Evolutionary conservation across 2,888 invertebrate genomes (phyloP).

Genomic region (Cerastoderma edule): DNA sequence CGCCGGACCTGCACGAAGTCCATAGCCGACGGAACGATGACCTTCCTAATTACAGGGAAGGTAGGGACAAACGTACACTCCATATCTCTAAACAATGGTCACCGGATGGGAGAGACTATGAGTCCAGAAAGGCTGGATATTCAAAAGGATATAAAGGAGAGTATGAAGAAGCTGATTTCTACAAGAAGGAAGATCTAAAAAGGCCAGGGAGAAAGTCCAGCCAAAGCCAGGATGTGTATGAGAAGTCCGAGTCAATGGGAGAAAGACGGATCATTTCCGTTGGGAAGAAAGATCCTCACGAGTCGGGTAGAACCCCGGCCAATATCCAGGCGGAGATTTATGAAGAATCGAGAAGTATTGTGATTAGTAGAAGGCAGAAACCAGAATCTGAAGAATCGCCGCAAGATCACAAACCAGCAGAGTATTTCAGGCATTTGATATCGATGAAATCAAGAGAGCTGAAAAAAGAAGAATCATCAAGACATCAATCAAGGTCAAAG

Average conservation of each 20-base stretch:
- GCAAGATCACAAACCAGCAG: neutral
- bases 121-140: neutral
- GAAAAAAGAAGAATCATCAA: neutral
- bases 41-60: constrained; percentile 4
- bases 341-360: constrained; percentile 22
- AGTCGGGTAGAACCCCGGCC: neutral
- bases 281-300: constrained; percentile 20
- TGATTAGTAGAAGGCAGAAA: constrained; percentile 7
- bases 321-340: constrained; percentile 6
- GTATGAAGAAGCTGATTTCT: neutral
- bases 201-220: too few relatives aligned
- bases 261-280: constrained; percentile 45
- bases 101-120: neutral
- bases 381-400: neutral
- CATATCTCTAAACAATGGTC: constrained; percentile 10
- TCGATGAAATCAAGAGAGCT: neutral
- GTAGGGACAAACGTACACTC: neutral
- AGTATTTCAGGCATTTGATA: constrained; percentile 13
- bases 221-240: too few relatives aligned
- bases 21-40: constrained; percentile 25
- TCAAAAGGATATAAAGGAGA: neutral
- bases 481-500: constrained; percentile 29
- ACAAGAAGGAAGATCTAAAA: neutral
- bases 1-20: constrained; percentile 33
- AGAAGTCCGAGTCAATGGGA: too few relatives aligned